phyloP scores from a whole-genome alignment of 2,888 invertebrate species.

The Phyto melanocephala region DNA sequence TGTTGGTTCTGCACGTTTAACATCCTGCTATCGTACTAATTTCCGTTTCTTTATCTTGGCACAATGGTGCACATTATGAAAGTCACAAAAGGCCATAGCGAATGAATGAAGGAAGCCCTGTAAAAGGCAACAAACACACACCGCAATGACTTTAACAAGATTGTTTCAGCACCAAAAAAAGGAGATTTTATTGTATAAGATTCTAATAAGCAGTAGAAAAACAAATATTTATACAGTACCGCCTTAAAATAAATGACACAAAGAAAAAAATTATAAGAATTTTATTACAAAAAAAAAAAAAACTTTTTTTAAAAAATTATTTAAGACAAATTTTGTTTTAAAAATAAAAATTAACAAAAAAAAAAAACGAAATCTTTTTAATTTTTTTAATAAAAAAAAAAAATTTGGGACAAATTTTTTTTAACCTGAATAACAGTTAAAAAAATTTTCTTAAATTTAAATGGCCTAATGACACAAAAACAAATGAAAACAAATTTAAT shows the following conservation, averaged over 20 bases:
- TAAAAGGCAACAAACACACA: constrained; percentile 37
- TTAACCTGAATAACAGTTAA: too few relatives aligned
- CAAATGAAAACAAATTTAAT: too few relatives aligned
- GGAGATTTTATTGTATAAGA: neutral
- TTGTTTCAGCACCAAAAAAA: neutral
- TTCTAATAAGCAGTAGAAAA: neutral
- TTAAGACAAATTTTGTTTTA: neutral
- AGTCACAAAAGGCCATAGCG: constrained; percentile 51
- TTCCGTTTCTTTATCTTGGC: constrained; percentile 78
- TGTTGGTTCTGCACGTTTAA: constrained; percentile 65
- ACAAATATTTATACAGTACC: neutral
- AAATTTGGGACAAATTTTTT: neutral
- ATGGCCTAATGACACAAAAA: too few relatives aligned
- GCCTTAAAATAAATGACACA: neutral
- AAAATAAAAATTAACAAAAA: neutral
- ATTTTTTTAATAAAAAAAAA: neutral
- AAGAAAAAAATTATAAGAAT: neutral
- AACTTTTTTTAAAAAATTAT: neutral
- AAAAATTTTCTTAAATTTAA: too few relatives aligned
- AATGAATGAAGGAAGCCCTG: constrained; percentile 2
- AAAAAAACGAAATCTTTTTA: too few relatives aligned
- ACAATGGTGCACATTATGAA: constrained; percentile 77
- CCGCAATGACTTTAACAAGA: constrained; percentile 67
- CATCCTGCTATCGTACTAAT: constrained; percentile 78
- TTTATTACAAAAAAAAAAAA: neutral